These are phyloP conservation scores for Tamandua tetradactyla DNA, from an alignment of 2,797 vertebrate species.

Conservation along the genomic window DNA sequence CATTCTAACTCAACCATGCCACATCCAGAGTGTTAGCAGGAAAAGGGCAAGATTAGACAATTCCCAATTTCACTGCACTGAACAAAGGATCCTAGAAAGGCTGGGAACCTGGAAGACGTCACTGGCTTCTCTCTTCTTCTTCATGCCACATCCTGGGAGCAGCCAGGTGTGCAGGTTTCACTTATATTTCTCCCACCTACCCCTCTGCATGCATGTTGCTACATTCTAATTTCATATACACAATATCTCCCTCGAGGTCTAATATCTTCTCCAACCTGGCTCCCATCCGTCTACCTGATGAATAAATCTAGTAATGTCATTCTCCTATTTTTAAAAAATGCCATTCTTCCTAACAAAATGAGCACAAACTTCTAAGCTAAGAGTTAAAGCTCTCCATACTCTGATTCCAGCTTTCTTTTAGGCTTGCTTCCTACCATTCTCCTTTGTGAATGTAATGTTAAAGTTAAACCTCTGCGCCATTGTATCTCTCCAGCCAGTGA, in stretches of 20 bases:
- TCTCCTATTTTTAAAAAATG: neutral
- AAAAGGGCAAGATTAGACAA: neutral
- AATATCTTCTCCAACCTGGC: neutral
- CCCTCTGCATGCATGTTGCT: neutral
- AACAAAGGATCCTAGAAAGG: neutral
- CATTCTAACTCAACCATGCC: neutral
- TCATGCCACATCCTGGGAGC: neutral
- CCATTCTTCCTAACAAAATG: neutral
- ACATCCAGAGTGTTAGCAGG: neutral
- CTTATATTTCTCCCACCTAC: rapidly evolving
- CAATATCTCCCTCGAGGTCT: neutral
- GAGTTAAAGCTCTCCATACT: neutral
- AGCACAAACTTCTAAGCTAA: neutral
- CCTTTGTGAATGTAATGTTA: neutral
- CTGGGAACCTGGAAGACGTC: neutral
- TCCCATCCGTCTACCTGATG: neutral
- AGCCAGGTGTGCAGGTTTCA: neutral
- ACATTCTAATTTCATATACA: neutral
- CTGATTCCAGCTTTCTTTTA: neutral
- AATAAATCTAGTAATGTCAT: constrained; percentile 22
- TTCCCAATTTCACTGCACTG: neutral
- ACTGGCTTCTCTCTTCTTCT: rapidly evolving
- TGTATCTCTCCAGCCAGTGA: neutral
- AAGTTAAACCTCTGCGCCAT: neutral
- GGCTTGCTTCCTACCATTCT: neutral